Base-by-base conservation (phyloP, 2,797 vertebrate species). In the Molossus molossus region DNA sequence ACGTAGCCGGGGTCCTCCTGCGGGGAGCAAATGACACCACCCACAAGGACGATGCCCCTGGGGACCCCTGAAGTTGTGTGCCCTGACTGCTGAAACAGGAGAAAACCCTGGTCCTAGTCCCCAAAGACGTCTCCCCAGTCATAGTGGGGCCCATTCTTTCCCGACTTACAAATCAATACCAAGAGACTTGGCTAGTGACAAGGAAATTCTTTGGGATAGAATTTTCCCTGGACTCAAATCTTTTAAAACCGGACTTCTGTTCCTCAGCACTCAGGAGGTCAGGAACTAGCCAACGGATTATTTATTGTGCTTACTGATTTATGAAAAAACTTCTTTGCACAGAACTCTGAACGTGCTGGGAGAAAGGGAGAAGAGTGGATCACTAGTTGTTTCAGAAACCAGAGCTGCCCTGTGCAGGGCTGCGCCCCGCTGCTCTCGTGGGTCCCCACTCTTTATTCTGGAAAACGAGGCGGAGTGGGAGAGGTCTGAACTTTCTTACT, bases 101-200 rank as follows among this genome's bases (percentile, higher is more conserved):
- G 58, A 62, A 75, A 84, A 76, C 18, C 13, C 33, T 89, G 15
- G 20, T 25, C 13, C 23, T 6, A 0, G n/a, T 33, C 60, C n/a
- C 6, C 48, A 58, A 29, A 70, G 60, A 93, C 64, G 6, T 79
- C 62, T 75, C 20, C 58, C 73, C 29, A 7, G 23, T 91, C 58
- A 65, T 67, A 89, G 45, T 7, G 33, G 83, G 58, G 18, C 50
- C 65, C 27, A 2, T 87, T 91, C 7, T 48, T 94, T 79, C 40
- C 33, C 4, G 1, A 83, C 21, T 89, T 92, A 79, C 33, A 90
- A 84, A 62, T 72, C 37, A 73, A 4, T 83, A 15, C 27, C 27
- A n/a, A 94, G 93, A 60, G 72, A 50, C n/a, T 50, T 58, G 76
- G 70, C 69, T 45, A 48, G 62, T 76, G 60, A 75, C n/a, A 87